phyloP scores from a whole-genome alignment of 2,113 vertebrate species.

The Chaetodon auriga region DNA sequence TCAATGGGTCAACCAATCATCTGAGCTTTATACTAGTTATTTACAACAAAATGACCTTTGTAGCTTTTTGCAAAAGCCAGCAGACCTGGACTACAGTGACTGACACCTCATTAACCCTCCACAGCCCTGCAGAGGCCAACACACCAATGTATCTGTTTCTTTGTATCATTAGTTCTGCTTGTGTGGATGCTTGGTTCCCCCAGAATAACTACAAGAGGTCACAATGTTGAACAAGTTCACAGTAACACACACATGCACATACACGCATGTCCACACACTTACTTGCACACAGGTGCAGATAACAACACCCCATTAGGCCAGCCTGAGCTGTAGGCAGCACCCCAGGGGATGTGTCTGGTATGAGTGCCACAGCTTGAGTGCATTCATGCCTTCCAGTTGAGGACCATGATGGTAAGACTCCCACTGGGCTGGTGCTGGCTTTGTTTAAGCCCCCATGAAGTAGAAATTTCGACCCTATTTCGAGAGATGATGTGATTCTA shows the following conservation, averaged over 20 bases:
- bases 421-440: background rate
- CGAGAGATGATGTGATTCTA: background rate
- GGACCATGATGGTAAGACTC: conserved; percentile 13
- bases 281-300: conserved; percentile 40
- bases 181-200: conserved; percentile 5
- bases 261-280: background rate
- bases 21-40: background rate
- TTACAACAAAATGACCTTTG: conserved; percentile 24
- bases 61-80: conserved; percentile 18
- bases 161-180: conserved; percentile 26
- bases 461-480: conserved; percentile 4
- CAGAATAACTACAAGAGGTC: conserved; percentile 61
- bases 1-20: background rate
- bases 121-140: conserved; percentile 6
- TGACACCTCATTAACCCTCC: conserved; percentile 56
- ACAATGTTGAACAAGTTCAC: conserved; percentile 48
- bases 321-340: conserved; percentile 9
- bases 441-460: background rate
- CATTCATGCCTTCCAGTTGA: conserved; percentile 52
- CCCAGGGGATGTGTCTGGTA: conserved; percentile 40
- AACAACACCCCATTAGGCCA: conserved; percentile 42
- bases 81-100: conserved; percentile 4
- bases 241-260: conserved; percentile 8
- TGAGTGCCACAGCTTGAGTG: conserved; percentile 49
- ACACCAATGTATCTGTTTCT: conserved; percentile 59